These are phyloP conservation scores for Drosophila parabipectinata DNA, from an alignment of 1,140 invertebrate genomes.

Conservation along the genomic window DNA sequence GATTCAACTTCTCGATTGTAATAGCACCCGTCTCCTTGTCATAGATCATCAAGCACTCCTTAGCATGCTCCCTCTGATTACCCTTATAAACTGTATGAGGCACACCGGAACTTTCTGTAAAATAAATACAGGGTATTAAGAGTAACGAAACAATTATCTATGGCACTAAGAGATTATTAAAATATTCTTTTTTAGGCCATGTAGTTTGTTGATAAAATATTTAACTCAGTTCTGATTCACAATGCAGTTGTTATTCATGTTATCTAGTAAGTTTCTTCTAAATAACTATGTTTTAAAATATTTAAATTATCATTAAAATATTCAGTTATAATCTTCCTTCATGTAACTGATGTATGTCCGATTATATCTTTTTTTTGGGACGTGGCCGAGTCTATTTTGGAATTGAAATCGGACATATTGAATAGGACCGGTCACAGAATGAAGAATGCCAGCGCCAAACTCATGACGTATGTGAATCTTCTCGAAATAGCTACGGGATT, in stretches of 20 bases:
- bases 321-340: neutral
- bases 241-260: neutral
- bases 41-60: constrained; percentile 98
- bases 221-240: neutral
- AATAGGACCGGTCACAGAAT: neutral
- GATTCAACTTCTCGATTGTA: constrained; percentile 94
- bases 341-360: neutral
- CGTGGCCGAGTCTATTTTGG: neutral
- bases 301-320: neutral
- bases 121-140: constrained; percentile 1
- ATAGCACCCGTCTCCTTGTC: constrained; percentile 96
- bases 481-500: neutral
- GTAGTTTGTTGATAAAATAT: neutral
- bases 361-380: neutral
- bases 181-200: too few species aligned
- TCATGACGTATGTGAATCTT: neutral
- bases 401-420: neutral
- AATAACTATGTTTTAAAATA: neutral
- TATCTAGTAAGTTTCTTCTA: neutral
- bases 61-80: constrained; percentile 94
- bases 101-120: constrained; percentile 89
- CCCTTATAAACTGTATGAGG: constrained; percentile 97
- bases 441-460: neutral
- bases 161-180: neutral
- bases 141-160: neutral